phyloP scores from a whole-genome alignment of 2,888 invertebrate species.

The Caenorhabditis plicata region DNA sequence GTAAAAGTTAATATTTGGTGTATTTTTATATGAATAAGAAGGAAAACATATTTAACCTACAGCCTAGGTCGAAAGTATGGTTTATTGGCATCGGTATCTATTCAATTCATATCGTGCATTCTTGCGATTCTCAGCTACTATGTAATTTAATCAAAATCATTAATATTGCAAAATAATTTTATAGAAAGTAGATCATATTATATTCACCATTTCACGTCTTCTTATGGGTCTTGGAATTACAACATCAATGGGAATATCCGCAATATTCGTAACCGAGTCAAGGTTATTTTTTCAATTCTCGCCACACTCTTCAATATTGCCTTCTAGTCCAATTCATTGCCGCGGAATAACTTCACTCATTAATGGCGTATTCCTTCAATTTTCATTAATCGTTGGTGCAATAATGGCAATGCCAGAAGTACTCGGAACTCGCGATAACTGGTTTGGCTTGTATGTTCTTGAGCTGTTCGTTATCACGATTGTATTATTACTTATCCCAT shows the following conservation, averaged over 20 bases:
- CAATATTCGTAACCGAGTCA: constrained; percentile 19
- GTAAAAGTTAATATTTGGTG: no score
- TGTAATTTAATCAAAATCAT: no score
- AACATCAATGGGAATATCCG: constrained; percentile 16
- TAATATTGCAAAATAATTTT: no score
- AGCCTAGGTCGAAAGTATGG: constrained; percentile 22
- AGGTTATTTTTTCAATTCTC: constrained; percentile 8
- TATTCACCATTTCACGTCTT: constrained; percentile 11
- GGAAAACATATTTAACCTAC: no score
- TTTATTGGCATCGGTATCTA: background rate
- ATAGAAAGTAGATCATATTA: constrained; percentile 6
- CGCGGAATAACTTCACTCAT: constrained; percentile 18
- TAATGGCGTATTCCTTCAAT: constrained; percentile 19
- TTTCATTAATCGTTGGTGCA: constrained; percentile 9
- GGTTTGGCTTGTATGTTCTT: constrained; percentile 19
- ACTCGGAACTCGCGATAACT: constrained; percentile 6
- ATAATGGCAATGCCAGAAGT: constrained; percentile 19
- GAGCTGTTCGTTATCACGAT: constrained; percentile 1
- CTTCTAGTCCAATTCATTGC: constrained; percentile 19
- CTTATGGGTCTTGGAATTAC: constrained; percentile 17
- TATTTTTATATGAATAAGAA: no score
- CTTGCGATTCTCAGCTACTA: constrained; percentile 11
- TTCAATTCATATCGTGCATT: constrained; percentile 11
- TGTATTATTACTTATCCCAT: constrained; percentile 2
- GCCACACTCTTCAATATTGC: background rate